These are phyloP conservation scores for Gephyroberyx darwinii DNA, from an alignment of 2,797 vertebrate species.

Conservation along the genomic window DNA sequence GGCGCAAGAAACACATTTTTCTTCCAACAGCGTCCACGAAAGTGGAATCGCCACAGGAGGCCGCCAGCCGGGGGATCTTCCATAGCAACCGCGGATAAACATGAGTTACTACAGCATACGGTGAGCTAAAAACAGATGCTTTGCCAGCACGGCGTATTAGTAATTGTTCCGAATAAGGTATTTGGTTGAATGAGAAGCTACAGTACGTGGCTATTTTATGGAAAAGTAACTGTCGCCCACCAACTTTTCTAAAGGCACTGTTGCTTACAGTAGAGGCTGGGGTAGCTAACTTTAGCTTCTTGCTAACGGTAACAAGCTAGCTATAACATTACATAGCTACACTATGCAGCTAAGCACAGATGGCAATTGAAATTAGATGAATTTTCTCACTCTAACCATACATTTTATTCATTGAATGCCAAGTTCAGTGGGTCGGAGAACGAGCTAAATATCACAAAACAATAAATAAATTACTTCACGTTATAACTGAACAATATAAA, in stretches of 20 bases:
- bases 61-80: slow-evolving; percentile 63
- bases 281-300: slow-evolving; percentile 59
- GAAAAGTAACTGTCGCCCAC: slow-evolving; percentile 55
- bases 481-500: not conserved
- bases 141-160: not conserved
- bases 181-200: not conserved
- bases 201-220: not conserved
- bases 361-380: not conserved
- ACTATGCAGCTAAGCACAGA: not conserved
- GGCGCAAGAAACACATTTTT: slow-evolving; percentile 63
- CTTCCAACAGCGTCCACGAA: slow-evolving; percentile 47
- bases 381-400: too few relatives aligned
- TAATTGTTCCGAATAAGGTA: not conserved
- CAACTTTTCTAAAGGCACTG: slow-evolving; percentile 70
- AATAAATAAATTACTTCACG: not conserved
- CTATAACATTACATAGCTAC: slow-evolving; percentile 24
- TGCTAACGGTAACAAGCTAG: slow-evolving; percentile 28
- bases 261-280: slow-evolving; percentile 29
- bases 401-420: not conserved
- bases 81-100: slow-evolving; percentile 86
- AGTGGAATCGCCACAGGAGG: slow-evolving; percentile 59
- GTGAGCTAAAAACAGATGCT: slow-evolving; percentile 68
- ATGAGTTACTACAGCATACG: slow-evolving; percentile 88
- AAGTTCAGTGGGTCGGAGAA: not conserved
- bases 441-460: not conserved